These are phyloP conservation scores for Somateria mollissima DNA, from an alignment of 2,797 vertebrate species.

Conservation along the genomic window DNA sequence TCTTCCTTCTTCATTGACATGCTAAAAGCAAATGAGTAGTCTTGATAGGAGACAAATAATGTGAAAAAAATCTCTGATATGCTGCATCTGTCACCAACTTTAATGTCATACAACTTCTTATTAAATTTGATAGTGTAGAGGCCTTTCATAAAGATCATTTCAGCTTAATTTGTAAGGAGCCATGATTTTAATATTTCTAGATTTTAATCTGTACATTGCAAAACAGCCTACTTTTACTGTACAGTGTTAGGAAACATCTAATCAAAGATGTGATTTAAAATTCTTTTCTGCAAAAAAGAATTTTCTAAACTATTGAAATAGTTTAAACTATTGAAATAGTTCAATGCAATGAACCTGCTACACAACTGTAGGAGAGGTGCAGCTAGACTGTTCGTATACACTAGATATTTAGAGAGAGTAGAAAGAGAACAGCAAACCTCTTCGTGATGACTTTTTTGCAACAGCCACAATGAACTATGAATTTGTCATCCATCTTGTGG, in stretches of 20 bases:
- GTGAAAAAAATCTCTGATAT: background rate
- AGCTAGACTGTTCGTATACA: background rate
- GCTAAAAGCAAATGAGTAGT: background rate
- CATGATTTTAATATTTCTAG: background rate
- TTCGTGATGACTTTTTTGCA: background rate
- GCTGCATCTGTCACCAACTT: rapidly evolving
- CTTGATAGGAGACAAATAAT: background rate
- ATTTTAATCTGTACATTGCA: background rate
- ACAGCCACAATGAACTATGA: background rate
- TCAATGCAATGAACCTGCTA: background rate
- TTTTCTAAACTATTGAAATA: background rate
- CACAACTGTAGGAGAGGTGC: background rate
- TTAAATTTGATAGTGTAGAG: background rate
- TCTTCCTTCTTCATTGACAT: background rate
- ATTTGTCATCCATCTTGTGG: background rate
- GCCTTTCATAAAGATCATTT: background rate
- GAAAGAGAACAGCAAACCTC: background rate
- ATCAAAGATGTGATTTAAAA: background rate
- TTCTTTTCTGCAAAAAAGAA: background rate
- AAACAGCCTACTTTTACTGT: background rate
- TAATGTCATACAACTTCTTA: background rate
- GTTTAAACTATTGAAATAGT: background rate
- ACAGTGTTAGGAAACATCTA: background rate
- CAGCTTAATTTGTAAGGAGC: background rate
- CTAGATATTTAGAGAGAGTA: rapidly evolving